Base-by-base conservation (phyloP, 1,140 invertebrate genomes). In the Macrocentrus cingulum region DNA sequence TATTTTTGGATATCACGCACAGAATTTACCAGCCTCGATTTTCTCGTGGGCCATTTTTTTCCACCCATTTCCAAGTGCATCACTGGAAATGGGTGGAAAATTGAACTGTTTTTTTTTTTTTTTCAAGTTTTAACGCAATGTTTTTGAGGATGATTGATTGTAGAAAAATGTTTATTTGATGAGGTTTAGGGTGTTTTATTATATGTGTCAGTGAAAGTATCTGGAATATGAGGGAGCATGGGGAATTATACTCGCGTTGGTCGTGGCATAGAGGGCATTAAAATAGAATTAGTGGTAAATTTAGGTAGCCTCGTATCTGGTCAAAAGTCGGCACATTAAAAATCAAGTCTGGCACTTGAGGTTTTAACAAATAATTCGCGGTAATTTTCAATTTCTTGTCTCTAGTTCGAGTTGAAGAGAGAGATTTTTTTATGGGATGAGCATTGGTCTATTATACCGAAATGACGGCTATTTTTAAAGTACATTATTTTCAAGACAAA, bases 201-300 rank as follows among this genome's bases (percentile, higher is more conserved):
- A 65, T 65, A 65, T 60, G 55, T 72, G 68, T 71, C 69, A 66
- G 54, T 66, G 59, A 69, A 71, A 73, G 68, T 74, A 72, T 63
- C 25, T 32, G n/a, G 36, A n/a, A 15, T 20, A 32, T 9, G 46
- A 52, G 50, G 50, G 63, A 53, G 61, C 62, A 71, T 69, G 63
- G 63, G 55, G 63, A 71, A 72, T n/a, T n/a, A n/a, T 29, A 29
- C 9, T 9, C 9, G 4, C 25, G 25, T 29, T 29, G 25, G 25
- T 29, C 25, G 25, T 29, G 25, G 25, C 25, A 16, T 18, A 16
- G 16, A 23, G 60, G 41, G 55, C 56, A 59, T 68, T 68, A 68
- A 77, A 77, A 77, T 79, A 79, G 77, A 76, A 71, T 71, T 72
- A 50, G 50, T 44, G 39, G 64, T 79, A 80, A 70, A 74, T 70